phyloP scores from a whole-genome alignment of 2,888 invertebrate species.

The Drosophila koepferae region DNA sequence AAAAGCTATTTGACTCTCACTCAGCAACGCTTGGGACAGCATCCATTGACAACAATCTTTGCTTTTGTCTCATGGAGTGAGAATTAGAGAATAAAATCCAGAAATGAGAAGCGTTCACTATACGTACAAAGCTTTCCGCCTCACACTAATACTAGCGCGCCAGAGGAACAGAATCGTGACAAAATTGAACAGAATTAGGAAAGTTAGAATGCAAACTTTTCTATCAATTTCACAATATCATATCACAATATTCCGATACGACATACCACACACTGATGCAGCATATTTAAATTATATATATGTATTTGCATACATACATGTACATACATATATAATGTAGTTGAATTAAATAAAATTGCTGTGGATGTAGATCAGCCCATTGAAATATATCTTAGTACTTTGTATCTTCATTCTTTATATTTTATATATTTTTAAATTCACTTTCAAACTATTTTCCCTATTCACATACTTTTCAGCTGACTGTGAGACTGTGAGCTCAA shows the following conservation, averaged over 20 bases:
- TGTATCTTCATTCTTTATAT: not conserved
- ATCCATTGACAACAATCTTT: too few species aligned
- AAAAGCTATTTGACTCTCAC: too few species aligned
- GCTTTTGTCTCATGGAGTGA: too few species aligned
- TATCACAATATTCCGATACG: not conserved
- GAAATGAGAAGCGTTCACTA: too few species aligned
- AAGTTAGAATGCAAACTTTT: not conserved
- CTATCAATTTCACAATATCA: not conserved
- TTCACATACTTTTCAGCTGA: slow-evolving; percentile 34
- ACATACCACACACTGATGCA: not conserved
- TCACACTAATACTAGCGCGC: too few species aligned
- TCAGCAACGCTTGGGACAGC: too few species aligned
- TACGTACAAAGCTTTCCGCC: too few species aligned
- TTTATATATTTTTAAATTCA: not conserved
- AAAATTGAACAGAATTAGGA: too few species aligned
- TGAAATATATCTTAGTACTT: not conserved
- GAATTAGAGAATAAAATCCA: too few species aligned
- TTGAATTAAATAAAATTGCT: not conserved
- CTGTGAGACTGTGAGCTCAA: slow-evolving; percentile 5
- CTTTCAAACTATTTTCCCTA: slow-evolving; percentile 2
- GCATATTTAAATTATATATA: not conserved
- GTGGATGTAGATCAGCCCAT: not conserved
- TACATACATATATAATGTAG: too few species aligned
- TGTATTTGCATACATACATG: too few species aligned
- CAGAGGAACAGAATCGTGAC: too few species aligned